These are phyloP conservation scores for Thelaira solivaga DNA, from an alignment of 2,888 invertebrate genomes.

Conservation along the genomic window DNA sequence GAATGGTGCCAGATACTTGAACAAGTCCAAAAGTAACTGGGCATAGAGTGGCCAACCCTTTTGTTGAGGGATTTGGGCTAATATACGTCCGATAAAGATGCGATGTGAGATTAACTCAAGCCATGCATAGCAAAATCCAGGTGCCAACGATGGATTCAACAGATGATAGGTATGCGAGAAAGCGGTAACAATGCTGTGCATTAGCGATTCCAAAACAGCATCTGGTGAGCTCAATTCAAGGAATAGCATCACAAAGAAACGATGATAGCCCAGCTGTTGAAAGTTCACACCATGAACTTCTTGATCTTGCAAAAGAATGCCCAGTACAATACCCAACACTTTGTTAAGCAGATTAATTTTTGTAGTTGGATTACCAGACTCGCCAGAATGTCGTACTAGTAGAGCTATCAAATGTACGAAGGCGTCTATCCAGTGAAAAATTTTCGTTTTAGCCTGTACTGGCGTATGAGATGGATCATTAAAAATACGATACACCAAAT, in stretches of 20 bases:
- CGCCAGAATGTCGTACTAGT: conserved; percentile 96
- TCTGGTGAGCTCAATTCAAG: conserved; percentile 97
- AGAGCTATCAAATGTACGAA: conserved; percentile 95
- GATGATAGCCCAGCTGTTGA: conserved; percentile 98
- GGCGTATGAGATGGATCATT: conserved; percentile 84
- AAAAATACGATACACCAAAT: conserved; percentile 91
- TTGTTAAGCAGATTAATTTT: conserved; percentile 98
- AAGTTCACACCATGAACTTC: conserved; percentile 90
- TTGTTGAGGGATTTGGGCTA: conserved; percentile 93
- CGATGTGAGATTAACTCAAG: conserved; percentile 97
- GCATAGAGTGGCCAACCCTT: conserved; percentile 99
- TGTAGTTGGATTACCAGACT: conserved; percentile 89
- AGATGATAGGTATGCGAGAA: conserved; percentile 97
- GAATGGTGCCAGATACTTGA: conserved; percentile 98
- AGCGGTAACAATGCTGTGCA: conserved; percentile 90
- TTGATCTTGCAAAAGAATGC: conserved; percentile 96
- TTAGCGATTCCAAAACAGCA: conserved; percentile 94
- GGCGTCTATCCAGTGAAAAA: conserved; percentile 96
- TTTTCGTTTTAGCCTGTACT: conserved; percentile 88
- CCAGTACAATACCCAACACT: conserved; percentile 94
- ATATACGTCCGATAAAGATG: conserved; percentile 94
- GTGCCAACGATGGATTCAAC: conserved; percentile 93
- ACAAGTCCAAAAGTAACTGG: conserved; percentile 94
- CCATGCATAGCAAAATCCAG: conserved; percentile 99
- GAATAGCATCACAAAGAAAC: conserved; percentile 97